phyloP scores from a whole-genome alignment of 2,888 invertebrate species.

The Argynnis bischoffii region DNA sequence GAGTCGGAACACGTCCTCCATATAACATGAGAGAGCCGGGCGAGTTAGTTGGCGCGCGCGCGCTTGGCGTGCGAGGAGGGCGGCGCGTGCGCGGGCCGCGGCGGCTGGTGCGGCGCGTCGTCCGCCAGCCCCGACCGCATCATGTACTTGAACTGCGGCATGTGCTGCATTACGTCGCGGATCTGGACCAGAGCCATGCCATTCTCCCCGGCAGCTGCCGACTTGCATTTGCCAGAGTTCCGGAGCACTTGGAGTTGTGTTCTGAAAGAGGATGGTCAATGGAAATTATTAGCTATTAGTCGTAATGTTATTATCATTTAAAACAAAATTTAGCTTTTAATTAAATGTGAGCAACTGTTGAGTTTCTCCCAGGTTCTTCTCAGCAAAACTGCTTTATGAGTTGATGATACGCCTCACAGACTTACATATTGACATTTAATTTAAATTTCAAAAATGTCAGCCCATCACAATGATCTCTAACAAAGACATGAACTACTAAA shows the following conservation, averaged over 20 bases:
- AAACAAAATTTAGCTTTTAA: too few species aligned
- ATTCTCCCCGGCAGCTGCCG: conserved; percentile 85
- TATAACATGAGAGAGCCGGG: too few species aligned
- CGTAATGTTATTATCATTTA: not conserved
- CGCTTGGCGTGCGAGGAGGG: conserved; percentile 56
- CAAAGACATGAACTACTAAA: too few species aligned
- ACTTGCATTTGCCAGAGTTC: conserved; percentile 88
- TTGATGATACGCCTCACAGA: too few species aligned
- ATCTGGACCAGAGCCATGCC: conserved; percentile 91
- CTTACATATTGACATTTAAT: not conserved
- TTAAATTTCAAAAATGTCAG: too few species aligned
- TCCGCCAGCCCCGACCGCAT: conserved; percentile 77
- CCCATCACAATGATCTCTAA: too few species aligned
- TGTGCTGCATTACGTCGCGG: conserved; percentile 91
- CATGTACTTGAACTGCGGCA: conserved; percentile 95
- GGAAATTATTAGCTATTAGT: not conserved
- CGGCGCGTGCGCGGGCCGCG: conserved; percentile 48
- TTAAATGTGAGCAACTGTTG: too few species aligned
- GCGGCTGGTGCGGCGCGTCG: conserved; percentile 53
- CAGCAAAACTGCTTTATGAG: too few species aligned
- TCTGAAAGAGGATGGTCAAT: conserved; percentile 60
- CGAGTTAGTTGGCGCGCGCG: conserved; percentile 62
- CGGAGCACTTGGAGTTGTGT: conserved; percentile 89
- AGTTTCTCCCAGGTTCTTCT: too few species aligned
- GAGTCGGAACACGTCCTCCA: too few species aligned